Conservation (phyloP, 2,797 vertebrate species). For the Helostoma temminkii region DNA sequence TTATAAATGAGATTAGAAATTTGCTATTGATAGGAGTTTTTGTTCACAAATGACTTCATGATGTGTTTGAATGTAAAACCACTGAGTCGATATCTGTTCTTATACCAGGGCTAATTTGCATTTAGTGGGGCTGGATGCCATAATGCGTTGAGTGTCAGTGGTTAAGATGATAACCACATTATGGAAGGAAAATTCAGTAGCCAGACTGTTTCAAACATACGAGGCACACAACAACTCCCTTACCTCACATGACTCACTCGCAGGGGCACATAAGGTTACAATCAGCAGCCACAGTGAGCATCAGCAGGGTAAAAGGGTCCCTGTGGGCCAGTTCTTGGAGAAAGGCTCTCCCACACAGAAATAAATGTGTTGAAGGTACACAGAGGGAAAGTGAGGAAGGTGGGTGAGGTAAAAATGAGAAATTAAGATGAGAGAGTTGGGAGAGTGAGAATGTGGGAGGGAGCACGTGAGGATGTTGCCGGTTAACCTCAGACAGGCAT, state of each 20-base stretch:
- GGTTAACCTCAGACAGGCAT: slow-evolving; percentile 78
- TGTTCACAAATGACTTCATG: slow-evolving; percentile 11
- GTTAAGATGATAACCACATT: slow-evolving; percentile 45
- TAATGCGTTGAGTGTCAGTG: slow-evolving; percentile 40
- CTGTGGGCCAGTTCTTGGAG: slow-evolving; percentile 44
- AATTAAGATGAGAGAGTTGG: slow-evolving; percentile 38
- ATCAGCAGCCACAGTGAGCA: slow-evolving; percentile 61
- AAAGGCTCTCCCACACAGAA: slow-evolving; percentile 54
- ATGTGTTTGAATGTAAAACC: slow-evolving; percentile 18
- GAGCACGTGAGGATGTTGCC: slow-evolving; percentile 64
- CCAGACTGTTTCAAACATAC: slow-evolving; percentile 21
- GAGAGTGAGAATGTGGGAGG: slow-evolving; percentile 45
- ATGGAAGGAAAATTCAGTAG: slow-evolving; percentile 51
- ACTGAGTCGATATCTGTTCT: slow-evolving; percentile 36
- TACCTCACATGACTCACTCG: slow-evolving; percentile 61
- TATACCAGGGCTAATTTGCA: slow-evolving; percentile 13
- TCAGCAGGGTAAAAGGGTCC: slow-evolving; percentile 67
- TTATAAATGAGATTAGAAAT: neutral
- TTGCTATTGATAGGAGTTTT: too few relatives aligned
- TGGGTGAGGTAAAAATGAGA: slow-evolving; percentile 41
- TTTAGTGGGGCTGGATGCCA: slow-evolving; percentile 21
- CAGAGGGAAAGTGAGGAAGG: slow-evolving; percentile 30
- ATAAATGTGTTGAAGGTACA: slow-evolving; percentile 59
- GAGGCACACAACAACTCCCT: slow-evolving; percentile 26
- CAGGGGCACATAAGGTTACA: slow-evolving; percentile 63